Percentiles rank a stretch among this genome's conserved stretches.
Evolutionary conservation across 2,888 invertebrate genomes (phyloP).

Genomic region (Rhagophthalmus giganteus): DNA sequence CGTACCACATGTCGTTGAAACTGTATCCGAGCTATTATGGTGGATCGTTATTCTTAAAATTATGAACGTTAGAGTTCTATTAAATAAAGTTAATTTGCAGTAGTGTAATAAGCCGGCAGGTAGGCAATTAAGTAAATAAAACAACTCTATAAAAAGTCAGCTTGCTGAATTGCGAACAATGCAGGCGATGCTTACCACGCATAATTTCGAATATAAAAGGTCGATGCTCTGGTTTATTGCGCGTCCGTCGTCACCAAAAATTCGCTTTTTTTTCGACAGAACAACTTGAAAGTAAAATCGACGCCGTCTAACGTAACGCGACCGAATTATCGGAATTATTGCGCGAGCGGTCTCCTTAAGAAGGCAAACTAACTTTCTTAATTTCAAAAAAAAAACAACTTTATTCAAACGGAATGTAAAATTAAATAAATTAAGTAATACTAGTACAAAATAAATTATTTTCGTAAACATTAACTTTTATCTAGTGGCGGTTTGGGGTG

Average conservation of each 20-base stretch:
- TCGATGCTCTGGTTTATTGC: constrained; percentile 40
- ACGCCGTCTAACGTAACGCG: constrained; percentile 29
- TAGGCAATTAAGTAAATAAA: no score
- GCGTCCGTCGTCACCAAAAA: constrained; percentile 14
- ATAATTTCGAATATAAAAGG: constrained; percentile 18
- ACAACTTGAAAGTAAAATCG: constrained; percentile 33
- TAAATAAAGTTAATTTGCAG: no score
- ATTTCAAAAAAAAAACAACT: no score
- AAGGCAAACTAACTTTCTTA: no score
- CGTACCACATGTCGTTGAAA: no score
- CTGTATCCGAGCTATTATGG: no score
- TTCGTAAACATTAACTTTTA: constrained; percentile 28
- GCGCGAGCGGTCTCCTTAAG: constrained; percentile 7
- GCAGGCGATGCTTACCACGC: no score
- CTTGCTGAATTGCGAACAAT: no score
- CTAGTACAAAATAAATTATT: constrained; percentile 35
- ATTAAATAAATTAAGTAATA: constrained; percentile 48
- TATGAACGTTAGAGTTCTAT: no score
- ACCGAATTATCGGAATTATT: not conserved
- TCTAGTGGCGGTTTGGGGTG: constrained; percentile 43
- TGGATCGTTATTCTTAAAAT: no score
- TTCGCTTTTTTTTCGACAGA: constrained; percentile 22
- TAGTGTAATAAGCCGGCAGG: no score
- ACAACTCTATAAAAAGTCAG: no score
- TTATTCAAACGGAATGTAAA: constrained; percentile 23